A percentile compares a stretch with the other conserved stretches of the same genome.
These are phyloP conservation scores for Osmerus eperlanus DNA, from an alignment of 2,113 vertebrate genomes.

Conservation along the genomic window DNA sequence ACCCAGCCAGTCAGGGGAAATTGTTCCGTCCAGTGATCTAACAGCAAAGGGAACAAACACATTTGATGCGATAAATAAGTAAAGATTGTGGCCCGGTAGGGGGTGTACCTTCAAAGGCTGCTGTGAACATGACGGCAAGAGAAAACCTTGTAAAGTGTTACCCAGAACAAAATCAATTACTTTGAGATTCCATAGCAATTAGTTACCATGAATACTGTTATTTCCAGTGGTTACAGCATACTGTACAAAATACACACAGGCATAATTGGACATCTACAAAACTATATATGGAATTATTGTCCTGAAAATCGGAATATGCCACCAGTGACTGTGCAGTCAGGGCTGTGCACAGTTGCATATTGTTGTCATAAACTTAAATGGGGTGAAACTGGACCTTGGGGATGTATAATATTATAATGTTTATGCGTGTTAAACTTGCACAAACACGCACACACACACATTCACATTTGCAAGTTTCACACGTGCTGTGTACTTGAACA, in stretches of 20 bases:
- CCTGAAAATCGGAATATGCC: too few relatives aligned
- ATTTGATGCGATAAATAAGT: conserved; percentile 11
- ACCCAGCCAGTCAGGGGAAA: conserved; percentile 1
- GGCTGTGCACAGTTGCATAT: neutral
- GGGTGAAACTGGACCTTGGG: neutral
- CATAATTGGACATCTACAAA: too few relatives aligned
- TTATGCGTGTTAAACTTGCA: too few relatives aligned
- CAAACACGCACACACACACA: too few relatives aligned
- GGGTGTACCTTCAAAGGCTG: neutral
- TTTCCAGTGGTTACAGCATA: too few relatives aligned
- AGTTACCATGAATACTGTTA: too few relatives aligned
- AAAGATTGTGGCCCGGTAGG: neutral
- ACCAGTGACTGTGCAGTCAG: too few relatives aligned
- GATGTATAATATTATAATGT: neutral
- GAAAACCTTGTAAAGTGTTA: too few relatives aligned
- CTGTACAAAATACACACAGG: too few relatives aligned
- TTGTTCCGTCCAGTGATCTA: conserved; percentile 2
- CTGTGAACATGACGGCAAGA: neutral
- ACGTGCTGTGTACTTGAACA: too few relatives aligned
- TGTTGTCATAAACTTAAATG: neutral
- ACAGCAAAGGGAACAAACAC: neutral
- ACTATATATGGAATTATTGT: too few relatives aligned
- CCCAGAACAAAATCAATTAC: neutral
- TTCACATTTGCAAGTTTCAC: too few relatives aligned
- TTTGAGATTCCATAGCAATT: neutral